phyloP scores from a whole-genome alignment of 2,888 invertebrate species.

The Dryomyza anilis region DNA sequence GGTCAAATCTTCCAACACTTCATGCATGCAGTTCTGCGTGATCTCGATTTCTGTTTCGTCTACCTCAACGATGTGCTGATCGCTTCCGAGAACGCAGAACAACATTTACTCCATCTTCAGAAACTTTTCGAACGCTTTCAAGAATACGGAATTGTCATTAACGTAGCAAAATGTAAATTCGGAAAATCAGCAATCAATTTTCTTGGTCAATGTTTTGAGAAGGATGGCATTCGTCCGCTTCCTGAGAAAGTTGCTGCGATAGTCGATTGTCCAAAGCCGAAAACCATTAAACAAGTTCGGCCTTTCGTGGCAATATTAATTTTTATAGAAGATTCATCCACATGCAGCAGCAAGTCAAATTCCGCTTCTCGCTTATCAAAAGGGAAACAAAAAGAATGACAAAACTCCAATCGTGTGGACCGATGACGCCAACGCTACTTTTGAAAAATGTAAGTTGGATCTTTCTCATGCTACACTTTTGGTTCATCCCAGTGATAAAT shows the following conservation, averaged over 20 bases:
- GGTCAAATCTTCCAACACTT: constrained; percentile 27
- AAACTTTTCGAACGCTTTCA: constrained; percentile 26
- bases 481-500: constrained; percentile 8
- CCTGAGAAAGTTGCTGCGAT: constrained; percentile 26
- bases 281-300: constrained; percentile 23
- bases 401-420: constrained; percentile 25
- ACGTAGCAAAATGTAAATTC: constrained; percentile 19
- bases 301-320: constrained; percentile 29
- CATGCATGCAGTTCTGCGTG: constrained; percentile 26
- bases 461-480: neutral
- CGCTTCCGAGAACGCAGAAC: constrained; percentile 12
- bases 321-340: too few species aligned
- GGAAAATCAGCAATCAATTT: constrained; percentile 6
- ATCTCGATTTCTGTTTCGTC: constrained; percentile 21
- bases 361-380: constrained; percentile 12
- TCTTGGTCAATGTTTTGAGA: constrained; percentile 29
- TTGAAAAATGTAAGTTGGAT: constrained; percentile 1
- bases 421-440: constrained; percentile 6
- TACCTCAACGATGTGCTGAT: constrained; percentile 27
- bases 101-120: constrained; percentile 14
- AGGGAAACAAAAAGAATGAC: constrained; percentile 28
- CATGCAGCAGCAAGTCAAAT: constrained; percentile 22
- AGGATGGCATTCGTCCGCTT: constrained; percentile 17
- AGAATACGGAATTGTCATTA: constrained; percentile 15
- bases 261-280: constrained; percentile 5